Base-by-base conservation (phyloP, 2,888 invertebrate genomes). In the Ptychoptera albimana region DNA sequence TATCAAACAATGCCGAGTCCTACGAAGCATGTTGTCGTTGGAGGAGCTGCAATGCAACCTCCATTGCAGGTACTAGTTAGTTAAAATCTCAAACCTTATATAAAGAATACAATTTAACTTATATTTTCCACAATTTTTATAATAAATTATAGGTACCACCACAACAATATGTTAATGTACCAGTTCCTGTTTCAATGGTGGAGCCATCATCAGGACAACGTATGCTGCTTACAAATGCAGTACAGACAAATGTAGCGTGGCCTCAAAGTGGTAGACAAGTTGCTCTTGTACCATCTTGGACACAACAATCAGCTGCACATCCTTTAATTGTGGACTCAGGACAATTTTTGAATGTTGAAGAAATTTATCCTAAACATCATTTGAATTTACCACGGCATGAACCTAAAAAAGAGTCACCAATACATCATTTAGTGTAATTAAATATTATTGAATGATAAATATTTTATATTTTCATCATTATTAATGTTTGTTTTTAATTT, bases 131-230 rank as follows among this genome's bases (percentile, higher is more conserved):
- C 38, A 45, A 34, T 31, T 39, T 39, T 37, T 41, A 15, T 29
- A 14, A n/a, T 41, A 31, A 38, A 11, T 43, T 44, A 34, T 70
- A 75, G 32, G 78, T 78, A 39, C 82, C 82, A 10, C 84, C 85
- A 57, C 89, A 89, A 64, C 89, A 91, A 63, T 91, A 92, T 64
- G 89, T 79, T 53, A 65, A 64, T 56, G 65, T 66, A 29, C 66
- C 66, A 13, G 66, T 66, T 39, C 91, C 93, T 31, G 92, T 93
- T 43, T 92, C 92, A 42, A 88, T 93, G 71, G 87, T 93, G 41
- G 87, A 87, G 56, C 88, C 86, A 51, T 77, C 78, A 50, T 79
- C 79, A 46, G 83, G 82, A 16, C 72, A 83, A 51, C 81, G 82
- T 59, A 85, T 85, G 80, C 64, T 86, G 48, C 66, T 84, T 35